phyloP scores from a whole-genome alignment of 92 coral and sea anemone genomes.

The Meandrina meandrites region DNA sequence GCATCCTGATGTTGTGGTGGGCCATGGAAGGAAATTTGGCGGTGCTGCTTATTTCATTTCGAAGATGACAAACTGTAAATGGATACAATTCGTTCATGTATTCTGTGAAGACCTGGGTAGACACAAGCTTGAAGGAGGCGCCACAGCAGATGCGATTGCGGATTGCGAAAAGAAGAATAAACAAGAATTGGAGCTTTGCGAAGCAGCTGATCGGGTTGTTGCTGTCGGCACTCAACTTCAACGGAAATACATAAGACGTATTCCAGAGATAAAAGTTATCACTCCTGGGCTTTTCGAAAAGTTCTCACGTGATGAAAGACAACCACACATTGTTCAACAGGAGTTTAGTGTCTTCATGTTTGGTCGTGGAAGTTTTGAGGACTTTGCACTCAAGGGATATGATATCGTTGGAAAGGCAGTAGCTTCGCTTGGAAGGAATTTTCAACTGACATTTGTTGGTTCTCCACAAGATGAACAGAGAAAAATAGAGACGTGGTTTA shows the following conservation, averaged over 20 bases:
- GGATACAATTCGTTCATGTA: constrained; percentile 5
- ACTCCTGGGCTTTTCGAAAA: neutral
- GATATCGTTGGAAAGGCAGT: neutral
- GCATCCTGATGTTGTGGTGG: neutral
- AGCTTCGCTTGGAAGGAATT: neutral
- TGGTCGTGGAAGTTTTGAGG: constrained; percentile 4
- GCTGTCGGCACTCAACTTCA: neutral
- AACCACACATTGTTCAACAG: neutral
- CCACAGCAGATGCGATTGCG: neutral
- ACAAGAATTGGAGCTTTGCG: neutral
- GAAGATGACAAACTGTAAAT: neutral
- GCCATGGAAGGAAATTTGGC: neutral
- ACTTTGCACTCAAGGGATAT: neutral
- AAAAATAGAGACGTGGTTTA: neutral
- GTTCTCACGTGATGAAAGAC: neutral
- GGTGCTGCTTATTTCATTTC: neutral
- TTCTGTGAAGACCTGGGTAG: neutral
- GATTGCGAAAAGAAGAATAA: neutral
- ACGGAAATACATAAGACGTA: neutral
- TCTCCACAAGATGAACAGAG: neutral
- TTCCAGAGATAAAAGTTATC: neutral
- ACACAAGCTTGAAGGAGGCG: neutral
- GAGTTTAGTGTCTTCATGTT: neutral
- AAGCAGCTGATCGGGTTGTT: neutral
- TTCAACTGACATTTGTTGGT: constrained; percentile 1